Evolutionary conservation across 2,888 invertebrate genomes (phyloP).

Genomic region (Morpho helenor): DNA sequence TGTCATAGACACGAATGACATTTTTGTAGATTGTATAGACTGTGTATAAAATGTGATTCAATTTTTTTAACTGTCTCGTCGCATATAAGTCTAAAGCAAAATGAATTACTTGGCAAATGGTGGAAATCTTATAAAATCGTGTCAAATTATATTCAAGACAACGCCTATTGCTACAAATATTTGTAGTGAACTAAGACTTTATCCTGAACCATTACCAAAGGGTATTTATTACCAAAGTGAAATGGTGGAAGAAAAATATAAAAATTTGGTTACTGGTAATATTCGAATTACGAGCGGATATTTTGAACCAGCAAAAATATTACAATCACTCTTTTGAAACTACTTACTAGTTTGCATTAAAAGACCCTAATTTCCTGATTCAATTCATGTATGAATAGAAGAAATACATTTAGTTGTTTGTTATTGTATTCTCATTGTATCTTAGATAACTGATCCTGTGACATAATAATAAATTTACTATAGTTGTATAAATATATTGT

Average conservation of each 20-base stretch:
- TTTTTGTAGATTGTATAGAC: no score
- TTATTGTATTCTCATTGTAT: no score
- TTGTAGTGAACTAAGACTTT: constrained; percentile 20
- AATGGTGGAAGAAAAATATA: constrained; percentile 26
- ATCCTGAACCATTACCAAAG: constrained; percentile 29
- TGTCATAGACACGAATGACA: no score
- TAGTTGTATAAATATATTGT: no score
- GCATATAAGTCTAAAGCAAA: constrained; percentile 10
- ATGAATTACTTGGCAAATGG: constrained; percentile 60
- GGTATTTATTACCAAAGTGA: constrained; percentile 29
- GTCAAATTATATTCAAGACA: constrained; percentile 46
- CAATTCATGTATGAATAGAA: no score
- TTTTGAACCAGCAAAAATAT: constrained; percentile 15
- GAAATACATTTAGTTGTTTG: no score
- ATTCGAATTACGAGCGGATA: constrained; percentile 26
- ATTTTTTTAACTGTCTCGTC: no score
- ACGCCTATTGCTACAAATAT: constrained; percentile 46
- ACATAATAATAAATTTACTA: no score
- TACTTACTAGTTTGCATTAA: neutral
- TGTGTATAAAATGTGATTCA: no score
- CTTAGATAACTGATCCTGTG: no score
- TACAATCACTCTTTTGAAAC: constrained; percentile 2
- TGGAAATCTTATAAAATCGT: constrained; percentile 43
- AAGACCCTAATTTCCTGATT: no score
- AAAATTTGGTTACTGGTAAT: constrained; percentile 30